Evolutionary conservation across 1,140 invertebrate genomes (phyloP), one percentile per base, ranked within the genome.

Genomic region (Lasioglossum baleicum): DNA sequence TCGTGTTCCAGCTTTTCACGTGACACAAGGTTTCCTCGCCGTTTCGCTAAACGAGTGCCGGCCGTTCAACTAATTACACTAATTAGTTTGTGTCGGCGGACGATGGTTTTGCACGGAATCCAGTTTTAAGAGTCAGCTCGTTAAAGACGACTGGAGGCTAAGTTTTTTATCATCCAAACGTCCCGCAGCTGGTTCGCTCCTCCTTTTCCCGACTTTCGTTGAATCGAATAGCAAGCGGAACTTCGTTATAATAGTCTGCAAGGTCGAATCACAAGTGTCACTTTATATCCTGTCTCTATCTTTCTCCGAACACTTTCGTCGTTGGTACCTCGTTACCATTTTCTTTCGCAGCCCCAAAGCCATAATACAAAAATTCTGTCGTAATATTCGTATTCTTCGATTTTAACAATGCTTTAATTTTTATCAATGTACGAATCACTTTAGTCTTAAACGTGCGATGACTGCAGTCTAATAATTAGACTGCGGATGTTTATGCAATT

Each of bases 11-110:
- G 53, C 68, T 58, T 60, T 42, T 8, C 53, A 15, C 13, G 31
- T 70, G 20, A 58, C 35, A 53, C n/a, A 63, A 31, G 22, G 60
- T 51, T 51, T 51, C 60, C 26, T 51, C 22, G 60, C 22, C 42
- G 60, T 31, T 73, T 35, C 71, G 42, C 58, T 64, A 64, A 73
- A 48, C 40, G 60, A 64, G 71, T 48, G 48, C 13, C 22, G 42
- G 58, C 67, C 58, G 35, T 63, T 71, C 44, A 72, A 72, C 63
- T 72, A 75, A 76, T 77, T 76, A 66, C 64, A 44, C 74, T 75
- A 87, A 76, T 53, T 85, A 66, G 63, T 80, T 61, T 63, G 53
- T 63, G 63, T 73, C 22, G 44, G 53, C 40, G 44, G 58, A 61
- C 44, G 60, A 76, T 58, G 51, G 73, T 60, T 76, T 77, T 51